These are phyloP conservation scores for Amazona vittata DNA, from an alignment of 2,113 vertebrate genomes.

Conservation along the genomic window DNA sequence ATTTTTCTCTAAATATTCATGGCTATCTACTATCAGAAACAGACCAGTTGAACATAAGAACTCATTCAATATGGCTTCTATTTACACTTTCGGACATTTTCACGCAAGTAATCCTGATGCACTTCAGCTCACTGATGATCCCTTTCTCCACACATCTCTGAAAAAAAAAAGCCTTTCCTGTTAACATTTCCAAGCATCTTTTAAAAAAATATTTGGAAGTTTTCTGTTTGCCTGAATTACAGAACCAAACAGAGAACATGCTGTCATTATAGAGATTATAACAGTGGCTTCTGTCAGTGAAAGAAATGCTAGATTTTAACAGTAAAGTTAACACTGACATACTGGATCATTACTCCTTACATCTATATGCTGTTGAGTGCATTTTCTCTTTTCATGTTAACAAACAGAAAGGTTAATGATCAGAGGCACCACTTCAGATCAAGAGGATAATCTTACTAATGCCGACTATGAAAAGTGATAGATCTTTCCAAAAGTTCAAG, in stretches of 20 bases:
- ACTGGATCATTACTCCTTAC: neutral
- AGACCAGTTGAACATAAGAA: neutral
- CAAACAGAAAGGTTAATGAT: neutral
- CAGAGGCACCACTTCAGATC: neutral
- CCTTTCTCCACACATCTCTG: neutral
- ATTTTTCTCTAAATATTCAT: neutral
- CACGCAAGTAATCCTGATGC: neutral
- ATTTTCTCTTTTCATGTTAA: neutral
- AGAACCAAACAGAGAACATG: neutral
- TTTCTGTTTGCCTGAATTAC: neutral
- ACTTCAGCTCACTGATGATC: neutral
- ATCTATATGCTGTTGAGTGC: neutral
- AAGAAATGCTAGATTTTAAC: neutral
- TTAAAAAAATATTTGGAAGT: neutral
- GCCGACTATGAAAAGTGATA: neutral
- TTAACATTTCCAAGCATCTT: neutral
- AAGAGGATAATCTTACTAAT: neutral
- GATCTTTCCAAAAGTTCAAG: neutral
- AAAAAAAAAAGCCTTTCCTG: neutral
- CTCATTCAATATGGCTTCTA: neutral
- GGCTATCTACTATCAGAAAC: neutral
- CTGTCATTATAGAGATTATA: neutral
- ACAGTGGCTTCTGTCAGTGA: neutral
- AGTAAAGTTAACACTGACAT: neutral
- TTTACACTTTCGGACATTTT: neutral